Base-by-base conservation (phyloP, 2,797 vertebrate genomes). In the Atherinosoma microstoma region DNA sequence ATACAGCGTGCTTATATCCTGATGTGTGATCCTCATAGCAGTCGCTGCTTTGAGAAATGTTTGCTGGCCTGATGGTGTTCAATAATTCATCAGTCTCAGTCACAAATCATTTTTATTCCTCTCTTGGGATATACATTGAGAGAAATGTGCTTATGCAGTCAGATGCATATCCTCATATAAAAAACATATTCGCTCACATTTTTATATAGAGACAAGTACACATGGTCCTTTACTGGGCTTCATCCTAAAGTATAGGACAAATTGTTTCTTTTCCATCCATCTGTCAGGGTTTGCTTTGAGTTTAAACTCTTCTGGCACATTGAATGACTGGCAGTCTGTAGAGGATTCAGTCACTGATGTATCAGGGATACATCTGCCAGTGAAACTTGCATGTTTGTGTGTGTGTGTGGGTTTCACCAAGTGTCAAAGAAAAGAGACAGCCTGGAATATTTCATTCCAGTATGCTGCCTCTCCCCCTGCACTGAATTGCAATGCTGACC, bases 391-490 rank as follows among this genome's bases (percentile, higher is more conserved):
- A 59, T 42, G 74, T 64, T 47, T 64, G 69, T 59, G 58, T 38
- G 35, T 69, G 74, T 56, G 35, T 78, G 64, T 84, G 34, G 13
- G n/a, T 65, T 62, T 84, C 65, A 53, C 36, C 57, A 79, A 70
- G 75, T 87, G 86, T 91, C 88, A 88, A 88, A 88, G 86, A 86
- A 88, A 83, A 80, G 71, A 89, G 84, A 76, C 82, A 73, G 86
- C 65, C 65, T 66, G 71, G 83, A 88, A 91, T 89, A 85, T 87
- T 88, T 87, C 27, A 87, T 88, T 89, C 84, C 76, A 75, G 76
- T 68, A 58, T 22, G 63, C 68, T 73, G 84, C 66, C 58, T 79
- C 67, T 67, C 10, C 59, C 6, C 22, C 71, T 40, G 57, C 3
- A 54, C 64, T 67, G 82, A 67, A 86, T 84, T 4, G 11, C 76